Base-by-base conservation (phyloP, 2,113 vertebrate genomes). In the Drymodes brunneopygia region DNA sequence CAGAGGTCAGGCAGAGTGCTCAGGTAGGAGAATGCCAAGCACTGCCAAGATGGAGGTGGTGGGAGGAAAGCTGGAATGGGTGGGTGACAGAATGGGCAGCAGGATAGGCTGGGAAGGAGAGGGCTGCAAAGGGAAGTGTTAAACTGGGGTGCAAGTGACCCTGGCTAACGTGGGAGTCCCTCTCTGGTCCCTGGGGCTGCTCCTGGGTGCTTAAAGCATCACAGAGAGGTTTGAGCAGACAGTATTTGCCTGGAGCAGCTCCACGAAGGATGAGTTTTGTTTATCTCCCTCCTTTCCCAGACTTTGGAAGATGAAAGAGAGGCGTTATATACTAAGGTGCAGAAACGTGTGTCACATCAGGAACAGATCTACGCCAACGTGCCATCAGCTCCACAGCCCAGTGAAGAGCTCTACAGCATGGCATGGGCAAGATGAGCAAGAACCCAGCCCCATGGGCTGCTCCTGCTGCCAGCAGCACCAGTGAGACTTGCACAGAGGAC, bases 31-130 rank as follows among this genome's bases (percentile, higher is more conserved):
- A 53, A 28, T 1, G 15, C n/a, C 47, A 15, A 40, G 51, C n/a
- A 22, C 21, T 4, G 2, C 64, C 1, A 1, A 33, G 47, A 33
- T 60, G 3, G 1, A 22, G 21, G 60, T 0, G 1, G 6, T 15
- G 62, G 48, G 62, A 11, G 9, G 13, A 38, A 71, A 54, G 25
- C 35, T 20, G 50, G 45, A 22, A 9, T 0, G 2, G 50, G 14
- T 84, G 58, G 57, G 19, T 1, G 4, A 11, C 0, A 4, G 42
- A 0, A 5, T 3, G 47, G 64, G 36, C 25, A 40, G 21, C 0
- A 0, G 65, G n/a, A 12, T 61, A 48, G 47, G 61, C 7, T 58
- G 58, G 15, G 7, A 13, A 19, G 36, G 35, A 40, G 36, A 20
- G 23, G 27, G 20, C 20, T 65, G 40, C 64, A 74, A 38, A 44